Evolutionary conservation across 64 coral and sea anemone species (phyloP).

Genomic region (Pocillopora verrucosa): DNA sequence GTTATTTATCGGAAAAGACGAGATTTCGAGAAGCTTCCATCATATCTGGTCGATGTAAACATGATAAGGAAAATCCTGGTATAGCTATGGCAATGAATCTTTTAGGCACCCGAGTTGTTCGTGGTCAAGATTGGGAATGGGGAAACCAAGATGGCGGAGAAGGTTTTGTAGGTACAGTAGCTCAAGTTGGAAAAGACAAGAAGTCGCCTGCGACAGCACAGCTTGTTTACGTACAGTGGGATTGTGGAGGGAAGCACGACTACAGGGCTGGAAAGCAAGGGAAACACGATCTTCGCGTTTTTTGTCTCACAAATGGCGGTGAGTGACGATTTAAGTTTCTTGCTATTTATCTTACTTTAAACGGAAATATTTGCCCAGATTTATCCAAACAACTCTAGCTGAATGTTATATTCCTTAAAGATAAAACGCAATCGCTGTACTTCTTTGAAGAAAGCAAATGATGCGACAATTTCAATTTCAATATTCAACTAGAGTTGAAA

Average conservation of each 20-base stretch:
- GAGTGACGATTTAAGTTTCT: neutral
- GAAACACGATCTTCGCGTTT: constrained; percentile 45
- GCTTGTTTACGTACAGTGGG: constrained; percentile 60
- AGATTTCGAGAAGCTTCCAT: too few relatives aligned
- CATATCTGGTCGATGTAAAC: neutral
- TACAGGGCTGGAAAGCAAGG: constrained; percentile 55
- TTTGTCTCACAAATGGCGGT: constrained; percentile 20
- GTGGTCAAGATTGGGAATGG: constrained; percentile 60
- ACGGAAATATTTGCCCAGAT: neutral
- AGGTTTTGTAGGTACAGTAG: constrained; percentile 54
- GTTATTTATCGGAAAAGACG: too few relatives aligned
- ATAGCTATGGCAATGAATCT: neutral
- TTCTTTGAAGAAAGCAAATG: too few relatives aligned
- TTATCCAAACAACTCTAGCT: too few relatives aligned
- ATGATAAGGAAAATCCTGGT: neutral
- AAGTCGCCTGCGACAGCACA: neutral
- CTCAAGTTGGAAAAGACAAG: constrained; percentile 4
- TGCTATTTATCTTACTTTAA: neutral
- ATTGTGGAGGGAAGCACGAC: constrained; percentile 21
- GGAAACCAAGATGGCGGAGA: constrained; percentile 60
- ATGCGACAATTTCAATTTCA: too few relatives aligned
- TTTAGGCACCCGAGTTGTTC: constrained; percentile 48
- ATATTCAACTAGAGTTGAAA: too few relatives aligned
- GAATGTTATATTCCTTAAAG: too few relatives aligned
- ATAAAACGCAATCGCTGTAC: too few relatives aligned